Evolutionary conservation across 1,140 invertebrate genomes (phyloP).

Genomic region (Aphelinus atriplicis): DNA sequence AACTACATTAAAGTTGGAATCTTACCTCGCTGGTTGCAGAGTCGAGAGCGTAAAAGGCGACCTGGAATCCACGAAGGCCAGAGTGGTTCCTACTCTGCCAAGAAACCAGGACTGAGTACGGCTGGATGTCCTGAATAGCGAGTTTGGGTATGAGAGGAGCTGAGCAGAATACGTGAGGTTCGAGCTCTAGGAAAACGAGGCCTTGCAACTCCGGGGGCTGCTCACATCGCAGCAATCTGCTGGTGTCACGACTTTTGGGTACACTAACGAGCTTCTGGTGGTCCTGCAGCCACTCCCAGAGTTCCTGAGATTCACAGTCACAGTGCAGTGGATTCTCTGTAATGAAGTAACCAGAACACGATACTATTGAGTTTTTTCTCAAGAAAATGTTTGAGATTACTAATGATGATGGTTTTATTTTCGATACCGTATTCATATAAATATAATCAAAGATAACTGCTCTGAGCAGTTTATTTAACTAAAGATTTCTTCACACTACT

Average conservation of each 20-base stretch:
- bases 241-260: not conserved
- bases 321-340: conserved; percentile 88
- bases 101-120: conserved; percentile 85
- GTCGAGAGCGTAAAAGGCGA: conserved; percentile 83
- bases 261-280: conserved; percentile 79
- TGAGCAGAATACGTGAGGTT: conserved; percentile 83
- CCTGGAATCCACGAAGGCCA: conserved; percentile 84
- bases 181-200: conserved; percentile 78
- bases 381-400: no score
- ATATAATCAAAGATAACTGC: no score
- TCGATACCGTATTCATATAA: no score
- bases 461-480: no score
- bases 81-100: conserved; percentile 91
- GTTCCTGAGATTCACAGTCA: conserved; percentile 86
- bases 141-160: conserved; percentile 82
- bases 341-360: conserved; percentile 44
- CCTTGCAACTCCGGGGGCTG: conserved; percentile 81
- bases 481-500: no score
- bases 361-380: no score
- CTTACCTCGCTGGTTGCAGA: conserved; percentile 64
- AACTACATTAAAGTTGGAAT: no score
- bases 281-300: conserved; percentile 90
- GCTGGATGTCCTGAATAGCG: conserved; percentile 87
- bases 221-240: conserved; percentile 67
- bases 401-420: no score